Percentiles rank a stretch among this genome's conserved stretches.
Evolutionary conservation across 2,888 invertebrate species (phyloP).

Genomic region (Dicranocentrus wangi): DNA sequence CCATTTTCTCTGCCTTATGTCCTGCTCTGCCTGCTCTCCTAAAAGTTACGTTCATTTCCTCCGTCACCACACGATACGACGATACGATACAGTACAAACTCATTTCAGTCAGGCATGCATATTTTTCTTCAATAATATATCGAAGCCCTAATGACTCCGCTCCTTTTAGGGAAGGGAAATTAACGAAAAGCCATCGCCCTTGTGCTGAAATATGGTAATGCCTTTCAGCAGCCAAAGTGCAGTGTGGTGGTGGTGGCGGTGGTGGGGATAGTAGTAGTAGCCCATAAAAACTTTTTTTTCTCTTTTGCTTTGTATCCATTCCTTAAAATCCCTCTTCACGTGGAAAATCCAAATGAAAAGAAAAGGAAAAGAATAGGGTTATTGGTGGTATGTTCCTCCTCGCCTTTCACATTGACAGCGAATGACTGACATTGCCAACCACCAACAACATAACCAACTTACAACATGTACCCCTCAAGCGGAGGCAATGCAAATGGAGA

Average conservation of each 20-base stretch:
- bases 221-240: constrained; percentile 55
- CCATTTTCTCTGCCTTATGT: constrained; percentile 1
- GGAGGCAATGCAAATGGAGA: neutral
- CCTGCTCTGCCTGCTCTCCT: constrained; percentile 1
- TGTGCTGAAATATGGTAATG: constrained; percentile 56
- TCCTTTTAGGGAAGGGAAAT: constrained; percentile 62
- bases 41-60: constrained; percentile 44
- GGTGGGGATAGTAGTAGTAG: constrained; percentile 31
- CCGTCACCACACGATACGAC: constrained; percentile 1
- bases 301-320: constrained; percentile 2
- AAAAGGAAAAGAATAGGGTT: too few relatives aligned
- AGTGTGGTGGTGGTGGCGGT: constrained; percentile 32
- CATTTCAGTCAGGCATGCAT: constrained; percentile 50
- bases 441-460: too few relatives aligned
- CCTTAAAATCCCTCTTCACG: constrained; percentile 21
- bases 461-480: constrained; percentile 8
- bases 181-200: constrained; percentile 64
- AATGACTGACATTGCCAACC: constrained; percentile 49
- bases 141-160: constrained; percentile 59
- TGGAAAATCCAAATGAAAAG: too few relatives aligned
- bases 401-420: constrained; percentile 49
- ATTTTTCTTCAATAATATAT: constrained; percentile 62
- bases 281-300: constrained; percentile 37
- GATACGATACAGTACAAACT: constrained; percentile 15
- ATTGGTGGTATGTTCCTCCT: constrained; percentile 5